phyloP scores from a whole-genome alignment of 2,113 vertebrate genomes.

The Pelobates fuscus region DNA sequence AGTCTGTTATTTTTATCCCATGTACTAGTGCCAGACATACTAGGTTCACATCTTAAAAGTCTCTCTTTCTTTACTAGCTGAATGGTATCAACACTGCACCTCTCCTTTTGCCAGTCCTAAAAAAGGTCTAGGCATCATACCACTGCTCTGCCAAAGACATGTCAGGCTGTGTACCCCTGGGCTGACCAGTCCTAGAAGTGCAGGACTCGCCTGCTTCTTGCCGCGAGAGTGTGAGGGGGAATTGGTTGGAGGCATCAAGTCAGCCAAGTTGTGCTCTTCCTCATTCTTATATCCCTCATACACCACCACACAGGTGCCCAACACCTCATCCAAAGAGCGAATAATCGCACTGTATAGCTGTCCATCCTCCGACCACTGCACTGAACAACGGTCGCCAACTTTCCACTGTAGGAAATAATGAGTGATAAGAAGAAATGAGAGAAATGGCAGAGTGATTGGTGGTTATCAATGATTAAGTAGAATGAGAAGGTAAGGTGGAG shows the following conservation, averaged over 20 bases:
- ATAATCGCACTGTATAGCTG: slow-evolving; percentile 54
- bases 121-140: slow-evolving; percentile 15
- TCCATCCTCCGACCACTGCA: slow-evolving; percentile 58
- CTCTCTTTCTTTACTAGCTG: background rate
- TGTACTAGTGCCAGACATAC: background rate
- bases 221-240: slow-evolving; percentile 10
- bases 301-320: slow-evolving; percentile 54
- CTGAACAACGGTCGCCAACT: slow-evolving; percentile 56
- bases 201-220: slow-evolving; percentile 48
- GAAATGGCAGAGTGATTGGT: slow-evolving; percentile 7
- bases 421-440: slow-evolving; percentile 15
- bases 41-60: background rate
- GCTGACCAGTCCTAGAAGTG: slow-evolving; percentile 42
- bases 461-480: background rate
- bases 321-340: slow-evolving; percentile 50
- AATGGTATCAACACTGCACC: background rate
- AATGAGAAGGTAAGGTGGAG: background rate
- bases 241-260: slow-evolving; percentile 40
- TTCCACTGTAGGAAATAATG: slow-evolving; percentile 52
- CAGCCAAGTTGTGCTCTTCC: slow-evolving; percentile 57
- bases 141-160: slow-evolving; percentile 20
- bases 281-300: slow-evolving; percentile 62
- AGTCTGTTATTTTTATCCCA: no score
- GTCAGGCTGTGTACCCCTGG: slow-evolving; percentile 42
- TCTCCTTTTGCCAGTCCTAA: background rate